Evolutionary conservation across 2,797 vertebrate genomes (phyloP), one percentile per base, ranked within the genome.

Genomic region (Enteromius thamalakanensis): DNA sequence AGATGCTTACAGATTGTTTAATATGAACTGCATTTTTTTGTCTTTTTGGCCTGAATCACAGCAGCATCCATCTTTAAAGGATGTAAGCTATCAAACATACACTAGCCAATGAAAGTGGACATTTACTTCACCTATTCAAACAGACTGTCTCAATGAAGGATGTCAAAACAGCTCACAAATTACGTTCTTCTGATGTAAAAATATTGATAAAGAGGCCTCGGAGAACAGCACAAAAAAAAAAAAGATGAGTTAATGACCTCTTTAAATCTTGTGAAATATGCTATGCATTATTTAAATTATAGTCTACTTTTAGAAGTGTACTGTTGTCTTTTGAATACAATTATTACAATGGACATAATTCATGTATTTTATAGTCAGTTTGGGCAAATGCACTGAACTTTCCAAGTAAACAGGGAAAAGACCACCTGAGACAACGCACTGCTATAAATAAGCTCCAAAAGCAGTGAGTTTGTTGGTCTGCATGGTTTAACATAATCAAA

Each of bases 401-500:
- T 45, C 1, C 37, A 76, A 45, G 34, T 42, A 76, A 37, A 58
- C 11, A 29, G 45, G 1, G 6, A 55, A 70, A 11, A 7, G 17
- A 11, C 23, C 29, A 47, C 37, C 45, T 9, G 3, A 62, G 55
- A 58, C 34, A 77, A 45, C 12, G n/a, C 2, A 0, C 51, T 23
- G 11, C 3, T 42, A n/a, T 40, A 76, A 58, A 75, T 55, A 58
- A 34, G 32, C 34, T 17, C 9, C 53, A 60, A 40, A 60, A 42
- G 7, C 72, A n/a, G 21, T 40, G 21, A 55, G 21, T 62, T 45
- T 62, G 9, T 19, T 9, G 42, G 4, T 62, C 15, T 60, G 42
- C 76, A 49, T 21, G 23, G 17, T 65, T 65, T 76, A 58, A 76
- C 15, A 76, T 2, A 76, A 37, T 60, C 34, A 60, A 29, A 76